Percentiles rank a stretch among this genome's conserved stretches.
These are phyloP conservation scores for Liolophura sinensis DNA, from an alignment of 1,140 invertebrate species.

Conservation along the genomic window DNA sequence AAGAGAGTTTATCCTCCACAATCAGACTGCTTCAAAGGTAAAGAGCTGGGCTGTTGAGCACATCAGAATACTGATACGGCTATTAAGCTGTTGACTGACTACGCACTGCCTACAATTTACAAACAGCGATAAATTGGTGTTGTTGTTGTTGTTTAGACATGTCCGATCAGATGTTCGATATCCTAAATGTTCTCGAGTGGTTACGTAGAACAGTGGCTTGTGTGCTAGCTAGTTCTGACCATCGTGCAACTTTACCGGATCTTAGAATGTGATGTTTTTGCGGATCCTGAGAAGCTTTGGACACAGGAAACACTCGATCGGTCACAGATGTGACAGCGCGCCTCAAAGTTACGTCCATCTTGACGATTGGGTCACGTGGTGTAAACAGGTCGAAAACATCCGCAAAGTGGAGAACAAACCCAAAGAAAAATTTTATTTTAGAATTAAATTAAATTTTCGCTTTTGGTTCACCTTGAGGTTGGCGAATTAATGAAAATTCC, in stretches of 20 bases:
- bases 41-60: too few species aligned
- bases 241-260: slow-evolving; percentile 28
- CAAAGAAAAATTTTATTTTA: too few species aligned
- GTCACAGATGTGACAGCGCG: slow-evolving; percentile 58
- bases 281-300: slow-evolving; percentile 41
- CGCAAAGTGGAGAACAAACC: too few species aligned
- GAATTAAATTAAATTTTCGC: too few species aligned
- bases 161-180: background rate
- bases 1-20: too few species aligned
- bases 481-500: too few species aligned
- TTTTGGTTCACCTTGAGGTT: too few species aligned
- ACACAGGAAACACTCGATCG: slow-evolving; percentile 61
- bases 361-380: slow-evolving; percentile 37
- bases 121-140: slow-evolving; percentile 2
- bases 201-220: background rate
- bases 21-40: too few species aligned
- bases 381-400: slow-evolving; percentile 17
- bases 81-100: too few species aligned
- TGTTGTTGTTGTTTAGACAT: slow-evolving; percentile 5
- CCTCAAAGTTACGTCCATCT: slow-evolving; percentile 49
- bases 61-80: too few species aligned
- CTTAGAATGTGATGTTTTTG: slow-evolving; percentile 42
- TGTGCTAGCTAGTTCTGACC: slow-evolving; percentile 14
- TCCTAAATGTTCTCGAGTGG: slow-evolving; percentile 23
- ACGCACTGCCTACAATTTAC: background rate